Conservation (phyloP, 2,888 invertebrate species). For the Cheilosia grossa region DNA sequence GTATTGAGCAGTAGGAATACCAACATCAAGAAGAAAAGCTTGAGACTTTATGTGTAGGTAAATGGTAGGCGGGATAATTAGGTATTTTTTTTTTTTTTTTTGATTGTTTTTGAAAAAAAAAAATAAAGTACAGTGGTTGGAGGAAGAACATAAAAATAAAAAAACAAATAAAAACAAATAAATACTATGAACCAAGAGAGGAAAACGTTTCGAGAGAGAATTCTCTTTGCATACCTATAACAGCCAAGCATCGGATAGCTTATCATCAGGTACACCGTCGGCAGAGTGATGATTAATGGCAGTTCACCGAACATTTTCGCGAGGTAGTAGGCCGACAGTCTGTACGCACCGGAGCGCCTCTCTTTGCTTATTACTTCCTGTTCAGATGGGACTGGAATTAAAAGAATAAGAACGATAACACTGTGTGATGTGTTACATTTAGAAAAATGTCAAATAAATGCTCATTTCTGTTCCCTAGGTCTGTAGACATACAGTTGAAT, state of each 20-base stretch:
- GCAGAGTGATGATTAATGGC: slow-evolving; percentile 89
- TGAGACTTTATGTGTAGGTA: slow-evolving; percentile 81
- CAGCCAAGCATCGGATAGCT: slow-evolving; percentile 90
- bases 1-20: slow-evolving; percentile 89
- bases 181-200: slow-evolving; percentile 74
- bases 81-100: slow-evolving; percentile 24
- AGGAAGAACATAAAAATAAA: slow-evolving; percentile 63
- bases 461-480: too few relatives aligned
- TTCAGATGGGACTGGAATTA: slow-evolving; percentile 88
- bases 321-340: slow-evolving; percentile 91
- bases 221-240: slow-evolving; percentile 77
- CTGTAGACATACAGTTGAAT: too few relatives aligned
- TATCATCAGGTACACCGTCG: slow-evolving; percentile 90
- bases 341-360: slow-evolving; percentile 90
- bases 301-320: slow-evolving; percentile 92
- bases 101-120: slow-evolving; percentile 26
- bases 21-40: slow-evolving; percentile 88
- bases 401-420: not conserved
- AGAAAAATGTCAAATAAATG: too few relatives aligned
- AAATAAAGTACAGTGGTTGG: slow-evolving; percentile 43
- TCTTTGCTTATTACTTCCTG: slow-evolving; percentile 92
- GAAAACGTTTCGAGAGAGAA: slow-evolving; percentile 47
- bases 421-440: too few relatives aligned
- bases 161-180: slow-evolving; percentile 78
- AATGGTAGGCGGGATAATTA: slow-evolving; percentile 18